A percentile compares a stretch with the other conserved stretches of the same genome.
Evolutionary conservation across 2,113 vertebrate species (phyloP).

Genomic region (Galeopterus variegatus): DNA sequence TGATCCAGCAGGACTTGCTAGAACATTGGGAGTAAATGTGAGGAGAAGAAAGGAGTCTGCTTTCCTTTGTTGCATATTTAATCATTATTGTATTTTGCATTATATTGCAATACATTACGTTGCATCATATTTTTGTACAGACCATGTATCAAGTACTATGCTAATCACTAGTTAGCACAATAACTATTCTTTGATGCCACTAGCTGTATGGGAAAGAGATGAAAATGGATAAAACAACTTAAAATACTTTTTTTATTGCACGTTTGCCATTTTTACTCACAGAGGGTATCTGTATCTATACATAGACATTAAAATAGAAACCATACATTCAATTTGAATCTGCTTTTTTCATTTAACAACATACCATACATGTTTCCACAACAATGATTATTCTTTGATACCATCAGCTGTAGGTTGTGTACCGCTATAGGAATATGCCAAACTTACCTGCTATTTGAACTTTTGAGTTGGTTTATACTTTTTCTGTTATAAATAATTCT

Average conservation of each 20-base stretch:
- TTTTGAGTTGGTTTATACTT: not conserved
- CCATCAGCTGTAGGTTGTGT: fast-evolving
- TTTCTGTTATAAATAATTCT: not conserved
- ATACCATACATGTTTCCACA: fast-evolving
- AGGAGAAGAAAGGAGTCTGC: no score
- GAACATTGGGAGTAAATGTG: no score
- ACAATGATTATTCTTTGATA: no score
- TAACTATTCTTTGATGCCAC: not conserved
- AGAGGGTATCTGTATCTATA: not conserved
- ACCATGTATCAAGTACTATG: not conserved
- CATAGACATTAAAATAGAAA: no score
- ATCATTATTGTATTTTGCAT: not conserved
- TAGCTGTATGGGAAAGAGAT: not conserved
- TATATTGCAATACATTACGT: fast-evolving
- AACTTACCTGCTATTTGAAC: not conserved
- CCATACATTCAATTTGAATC: fast-evolving
- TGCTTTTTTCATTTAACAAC: not conserved
- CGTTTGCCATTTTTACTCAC: not conserved
- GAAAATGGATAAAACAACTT: no score
- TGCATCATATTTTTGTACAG: no score
- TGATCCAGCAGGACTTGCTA: no score
- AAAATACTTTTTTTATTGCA: not conserved
- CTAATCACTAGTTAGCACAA: not conserved
- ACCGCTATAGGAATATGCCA: no score
- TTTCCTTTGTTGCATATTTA: not conserved